These are phyloP conservation scores for Rana temporaria DNA, from an alignment of 2,113 vertebrate genomes.

Conservation along the genomic window DNA sequence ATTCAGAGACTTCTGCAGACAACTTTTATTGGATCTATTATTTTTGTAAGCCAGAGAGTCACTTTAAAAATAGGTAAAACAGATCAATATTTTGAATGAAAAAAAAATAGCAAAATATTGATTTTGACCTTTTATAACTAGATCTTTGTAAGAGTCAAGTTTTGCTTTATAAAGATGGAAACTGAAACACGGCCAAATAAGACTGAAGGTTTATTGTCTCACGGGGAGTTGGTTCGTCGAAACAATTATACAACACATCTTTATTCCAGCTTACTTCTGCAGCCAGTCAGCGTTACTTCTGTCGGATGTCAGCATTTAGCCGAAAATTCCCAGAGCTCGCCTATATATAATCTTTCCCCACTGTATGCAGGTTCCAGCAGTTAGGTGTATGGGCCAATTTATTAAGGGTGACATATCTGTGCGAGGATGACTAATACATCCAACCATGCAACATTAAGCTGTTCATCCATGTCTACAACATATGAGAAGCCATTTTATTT, in stretches of 20 bases:
- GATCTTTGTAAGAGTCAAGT: too few relatives aligned
- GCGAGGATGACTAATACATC: conserved; percentile 16
- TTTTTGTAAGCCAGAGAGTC: too few relatives aligned
- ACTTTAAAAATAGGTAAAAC: too few relatives aligned
- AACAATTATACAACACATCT: conserved; percentile 29
- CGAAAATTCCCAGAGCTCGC: conserved; percentile 13
- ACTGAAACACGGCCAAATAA: background rate
- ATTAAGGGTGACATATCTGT: conserved; percentile 24
- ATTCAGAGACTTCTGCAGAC: too few relatives aligned
- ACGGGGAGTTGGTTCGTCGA: conserved; percentile 5
- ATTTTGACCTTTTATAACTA: too few relatives aligned
- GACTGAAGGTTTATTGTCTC: background rate
- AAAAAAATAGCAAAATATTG: too few relatives aligned
- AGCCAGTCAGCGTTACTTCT: background rate
- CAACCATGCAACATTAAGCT: background rate
- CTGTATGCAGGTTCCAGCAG: conserved; percentile 6
- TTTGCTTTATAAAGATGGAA: background rate
- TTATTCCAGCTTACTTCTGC: conserved; percentile 5
- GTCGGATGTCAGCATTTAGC: background rate
- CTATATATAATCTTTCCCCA: conserved; percentile 31
- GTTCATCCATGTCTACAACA: background rate
- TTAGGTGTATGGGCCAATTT: conserved; percentile 6
- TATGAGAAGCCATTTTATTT: conserved; percentile 19
- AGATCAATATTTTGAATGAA: too few relatives aligned
- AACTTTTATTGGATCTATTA: too few relatives aligned